A percentile compares a stretch with the other conserved stretches of the same genome.
These are phyloP conservation scores for Rhingia campestris DNA, from an alignment of 2,888 invertebrate genomes.

Conservation along the genomic window DNA sequence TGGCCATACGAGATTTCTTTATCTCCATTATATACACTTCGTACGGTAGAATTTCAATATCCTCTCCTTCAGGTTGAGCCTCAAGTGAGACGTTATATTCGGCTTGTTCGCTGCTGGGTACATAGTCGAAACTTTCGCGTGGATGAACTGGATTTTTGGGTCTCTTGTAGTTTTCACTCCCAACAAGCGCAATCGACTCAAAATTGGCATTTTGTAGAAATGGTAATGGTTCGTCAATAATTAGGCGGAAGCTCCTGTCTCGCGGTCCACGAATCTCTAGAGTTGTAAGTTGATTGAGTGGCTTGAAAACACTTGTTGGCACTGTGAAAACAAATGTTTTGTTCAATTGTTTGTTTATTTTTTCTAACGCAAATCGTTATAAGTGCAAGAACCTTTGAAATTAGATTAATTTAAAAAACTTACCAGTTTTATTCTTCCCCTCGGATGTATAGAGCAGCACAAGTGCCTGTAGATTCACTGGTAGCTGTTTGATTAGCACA, in stretches of 20 bases:
- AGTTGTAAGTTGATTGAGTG: conserved; percentile 83
- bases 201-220: conserved; percentile 84
- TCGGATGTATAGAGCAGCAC: conserved; percentile 85
- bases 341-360: background rate
- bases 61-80: conserved; percentile 78
- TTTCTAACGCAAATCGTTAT: background rate
- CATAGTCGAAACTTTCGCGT: conserved; percentile 81
- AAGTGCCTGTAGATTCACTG: conserved; percentile 84
- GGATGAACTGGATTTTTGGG: conserved; percentile 80
- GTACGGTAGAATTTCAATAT: conserved; percentile 86
- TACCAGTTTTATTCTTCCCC: conserved; percentile 79
- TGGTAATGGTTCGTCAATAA: conserved; percentile 83
- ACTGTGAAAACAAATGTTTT: conserved; percentile 75
- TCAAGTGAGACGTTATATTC: conserved; percentile 76
- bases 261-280: conserved; percentile 86
- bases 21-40: conserved; percentile 85
- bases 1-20: conserved; percentile 82
- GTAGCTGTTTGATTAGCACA: conserved; percentile 82
- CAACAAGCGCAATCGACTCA: conserved; percentile 83
- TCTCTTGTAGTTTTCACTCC: conserved; percentile 81
- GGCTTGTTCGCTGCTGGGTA: conserved; percentile 79
- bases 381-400: too few species aligned
- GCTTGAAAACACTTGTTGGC: conserved; percentile 79
- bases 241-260: conserved; percentile 82
- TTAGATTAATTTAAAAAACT: conserved; percentile 10